Percentiles rank a stretch among this genome's conserved stretches.
phyloP scores from a whole-genome alignment of 2,113 vertebrate genomes.

The Onychorhynchus coronatus region DNA sequence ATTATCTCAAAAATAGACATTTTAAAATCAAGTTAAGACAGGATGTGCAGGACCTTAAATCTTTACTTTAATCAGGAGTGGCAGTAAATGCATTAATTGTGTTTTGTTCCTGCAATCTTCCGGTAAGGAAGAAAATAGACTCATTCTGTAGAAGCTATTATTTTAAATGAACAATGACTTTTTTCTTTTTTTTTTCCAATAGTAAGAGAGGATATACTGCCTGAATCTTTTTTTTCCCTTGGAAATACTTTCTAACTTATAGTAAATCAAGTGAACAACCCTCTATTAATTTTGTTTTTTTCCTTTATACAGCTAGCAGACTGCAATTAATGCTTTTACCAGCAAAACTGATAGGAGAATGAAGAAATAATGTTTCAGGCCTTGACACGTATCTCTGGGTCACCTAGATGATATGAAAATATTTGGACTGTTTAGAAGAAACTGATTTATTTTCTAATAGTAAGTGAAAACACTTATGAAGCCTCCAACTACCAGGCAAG shows the following conservation, averaged over 20 bases:
- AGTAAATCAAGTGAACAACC: neutral
- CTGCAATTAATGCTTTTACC: neutral
- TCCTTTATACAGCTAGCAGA: neutral
- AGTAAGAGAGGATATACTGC: conserved; percentile 27
- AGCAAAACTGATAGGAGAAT: neutral
- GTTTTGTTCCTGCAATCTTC: conserved; percentile 46
- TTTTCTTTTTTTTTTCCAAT: neutral
- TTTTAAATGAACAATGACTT: conserved; percentile 51
- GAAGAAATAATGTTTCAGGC: neutral
- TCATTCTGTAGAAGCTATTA: conserved; percentile 25
- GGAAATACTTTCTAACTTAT: neutral
- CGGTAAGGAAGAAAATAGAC: conserved; percentile 20
- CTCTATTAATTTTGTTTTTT: neutral
- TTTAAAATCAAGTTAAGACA: conserved; percentile 2
- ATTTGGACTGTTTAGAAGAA: neutral
- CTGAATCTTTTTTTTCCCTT: neutral
- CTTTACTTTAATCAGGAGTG: conserved; percentile 12
- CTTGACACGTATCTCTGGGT: neutral
- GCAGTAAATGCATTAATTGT: conserved; percentile 48
- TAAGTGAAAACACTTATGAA: neutral
- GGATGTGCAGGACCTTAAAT: neutral
- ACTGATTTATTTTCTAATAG: neutral
- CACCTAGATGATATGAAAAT: neutral
- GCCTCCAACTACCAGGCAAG: neutral
- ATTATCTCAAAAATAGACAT: neutral